phyloP scores from a whole-genome alignment of 2,888 invertebrate genomes.

The Rotaria magnacalcarata region DNA sequence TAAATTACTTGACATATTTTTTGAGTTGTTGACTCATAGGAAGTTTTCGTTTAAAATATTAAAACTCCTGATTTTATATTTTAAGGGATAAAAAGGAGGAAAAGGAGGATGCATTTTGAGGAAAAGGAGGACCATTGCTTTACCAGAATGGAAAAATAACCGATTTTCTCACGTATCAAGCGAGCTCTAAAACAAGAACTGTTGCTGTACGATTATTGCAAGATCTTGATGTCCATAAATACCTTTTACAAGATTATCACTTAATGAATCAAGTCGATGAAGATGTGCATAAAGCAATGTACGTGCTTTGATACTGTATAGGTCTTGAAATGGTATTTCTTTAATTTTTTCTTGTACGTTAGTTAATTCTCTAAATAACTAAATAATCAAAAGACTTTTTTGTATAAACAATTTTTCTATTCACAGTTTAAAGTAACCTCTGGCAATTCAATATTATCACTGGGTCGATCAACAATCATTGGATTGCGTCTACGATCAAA shows the following conservation, averaged over 20 bases:
- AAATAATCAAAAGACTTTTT: conserved; percentile 36
- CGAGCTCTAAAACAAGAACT: no score
- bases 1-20: no score
- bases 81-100: no score
- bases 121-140: no score
- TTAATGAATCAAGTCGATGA: conserved; percentile 67
- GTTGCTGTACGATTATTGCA: no score
- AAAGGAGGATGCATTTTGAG: no score
- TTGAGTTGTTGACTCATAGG: no score
- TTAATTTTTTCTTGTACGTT: conserved; percentile 91
- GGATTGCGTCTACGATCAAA: conserved; percentile 89
- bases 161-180: no score
- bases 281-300: conserved; percentile 92
- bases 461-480: conserved; percentile 82
- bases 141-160: neutral
- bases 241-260: conserved; percentile 57
- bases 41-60: no score
- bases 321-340: conserved; percentile 78
- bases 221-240: neutral
- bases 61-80: no score
- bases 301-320: conserved; percentile 79
- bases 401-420: neutral
- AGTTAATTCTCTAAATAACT: conserved; percentile 80
- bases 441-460: conserved; percentile 90
- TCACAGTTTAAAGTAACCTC: conserved; percentile 63